Evolutionary conservation across 2,888 invertebrate species (phyloP).

Genomic region (Volucella zonaria): DNA sequence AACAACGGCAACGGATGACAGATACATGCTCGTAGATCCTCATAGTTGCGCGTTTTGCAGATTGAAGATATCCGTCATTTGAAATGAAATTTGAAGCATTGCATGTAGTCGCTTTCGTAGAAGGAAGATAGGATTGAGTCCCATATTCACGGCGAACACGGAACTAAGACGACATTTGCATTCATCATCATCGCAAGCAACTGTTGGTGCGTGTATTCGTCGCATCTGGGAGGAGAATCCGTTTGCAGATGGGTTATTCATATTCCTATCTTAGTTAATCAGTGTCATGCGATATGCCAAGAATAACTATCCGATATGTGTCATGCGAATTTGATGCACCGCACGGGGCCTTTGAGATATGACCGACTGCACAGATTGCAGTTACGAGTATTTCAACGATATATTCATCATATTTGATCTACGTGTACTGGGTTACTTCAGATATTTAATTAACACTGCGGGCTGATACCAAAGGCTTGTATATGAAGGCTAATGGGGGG

Average conservation of each 20-base stretch:
- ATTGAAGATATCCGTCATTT: slow-evolving; percentile 36
- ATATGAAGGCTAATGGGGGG: too few relatives aligned
- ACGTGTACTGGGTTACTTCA: slow-evolving; percentile 37
- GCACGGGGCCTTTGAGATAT: background rate
- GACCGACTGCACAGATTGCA: slow-evolving; percentile 11
- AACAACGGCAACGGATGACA: background rate
- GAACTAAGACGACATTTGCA: slow-evolving; percentile 24
- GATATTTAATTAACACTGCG: slow-evolving; percentile 49
- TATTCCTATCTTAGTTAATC: slow-evolving; percentile 33
- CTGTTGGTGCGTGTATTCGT: slow-evolving; percentile 19
- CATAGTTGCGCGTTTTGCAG: background rate
- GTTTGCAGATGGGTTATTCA: slow-evolving; percentile 1
- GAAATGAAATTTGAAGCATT: slow-evolving; percentile 33
- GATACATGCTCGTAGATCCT: background rate
- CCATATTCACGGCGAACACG: background rate
- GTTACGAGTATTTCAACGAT: slow-evolving; percentile 28
- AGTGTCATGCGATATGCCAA: slow-evolving; percentile 27
- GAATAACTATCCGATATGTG: slow-evolving; percentile 27
- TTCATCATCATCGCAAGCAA: slow-evolving; percentile 35
- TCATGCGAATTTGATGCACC: slow-evolving; percentile 11
- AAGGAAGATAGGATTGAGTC: background rate
- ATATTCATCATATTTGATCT: slow-evolving; percentile 65
- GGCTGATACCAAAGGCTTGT: background rate
- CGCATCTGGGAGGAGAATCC: background rate
- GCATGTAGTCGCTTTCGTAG: background rate